Percentiles rank a stretch among this genome's conserved stretches.
Evolutionary conservation across 2,888 invertebrate species (phyloP).

Genomic region (Anoplius nigerrimus): DNA sequence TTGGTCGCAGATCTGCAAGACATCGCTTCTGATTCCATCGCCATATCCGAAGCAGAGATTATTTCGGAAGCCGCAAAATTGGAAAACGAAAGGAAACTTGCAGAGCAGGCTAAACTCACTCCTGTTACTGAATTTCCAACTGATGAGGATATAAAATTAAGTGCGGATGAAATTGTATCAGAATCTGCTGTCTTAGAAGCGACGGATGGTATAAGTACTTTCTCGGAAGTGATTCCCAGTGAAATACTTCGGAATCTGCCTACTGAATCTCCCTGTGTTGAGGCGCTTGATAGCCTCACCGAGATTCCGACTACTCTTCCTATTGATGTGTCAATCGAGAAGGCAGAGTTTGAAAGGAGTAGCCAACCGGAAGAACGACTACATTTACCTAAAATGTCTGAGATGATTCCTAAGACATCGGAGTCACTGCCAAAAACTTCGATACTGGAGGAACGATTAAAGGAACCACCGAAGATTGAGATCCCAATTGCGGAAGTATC

Average conservation of each 20-base stretch:
- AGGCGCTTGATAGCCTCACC: too few relatives aligned
- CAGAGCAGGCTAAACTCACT: constrained; percentile 50
- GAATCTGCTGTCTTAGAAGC: too few relatives aligned
- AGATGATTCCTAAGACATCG: constrained; percentile 45
- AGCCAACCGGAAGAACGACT: neutral
- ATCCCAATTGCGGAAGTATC: constrained; percentile 62
- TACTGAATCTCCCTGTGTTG: too few relatives aligned
- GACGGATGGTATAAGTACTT: too few relatives aligned
- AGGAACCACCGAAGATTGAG: constrained; percentile 70
- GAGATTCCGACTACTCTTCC: too few relatives aligned
- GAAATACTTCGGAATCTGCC: too few relatives aligned
- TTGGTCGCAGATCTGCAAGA: constrained; percentile 54
- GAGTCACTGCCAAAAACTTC: constrained; percentile 63
- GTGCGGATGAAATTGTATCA: constrained; percentile 4
- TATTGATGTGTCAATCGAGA: too few relatives aligned
- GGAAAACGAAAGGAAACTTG: constrained; percentile 65
- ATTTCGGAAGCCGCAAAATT: constrained; percentile 72
- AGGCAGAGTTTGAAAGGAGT: too few relatives aligned
- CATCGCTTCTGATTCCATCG: constrained; percentile 63
- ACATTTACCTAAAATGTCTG: constrained; percentile 19
- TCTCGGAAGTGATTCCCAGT: too few relatives aligned
- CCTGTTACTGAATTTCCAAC: neutral
- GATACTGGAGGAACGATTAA: constrained; percentile 67
- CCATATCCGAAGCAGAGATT: constrained; percentile 73
- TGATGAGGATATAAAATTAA: neutral